phyloP scores from a whole-genome alignment of 2,797 vertebrate genomes.

The Parotocinclus haroldoi region DNA sequence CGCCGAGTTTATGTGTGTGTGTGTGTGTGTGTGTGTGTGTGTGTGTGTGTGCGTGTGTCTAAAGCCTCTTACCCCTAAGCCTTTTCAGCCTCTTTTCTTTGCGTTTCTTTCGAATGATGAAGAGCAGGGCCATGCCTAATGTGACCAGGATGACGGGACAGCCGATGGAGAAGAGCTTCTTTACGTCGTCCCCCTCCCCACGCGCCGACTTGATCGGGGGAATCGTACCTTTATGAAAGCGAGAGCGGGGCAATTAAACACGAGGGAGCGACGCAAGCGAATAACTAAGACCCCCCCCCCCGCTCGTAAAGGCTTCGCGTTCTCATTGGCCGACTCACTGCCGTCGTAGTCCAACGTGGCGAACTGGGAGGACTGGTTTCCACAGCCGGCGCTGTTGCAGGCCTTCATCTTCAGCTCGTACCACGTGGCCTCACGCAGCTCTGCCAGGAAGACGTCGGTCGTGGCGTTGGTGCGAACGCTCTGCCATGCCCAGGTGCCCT shows the following conservation, averaged over 20 bases:
- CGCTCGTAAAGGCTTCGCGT: too few species aligned
- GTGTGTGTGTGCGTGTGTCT: too few species aligned
- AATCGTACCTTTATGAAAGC: slow-evolving; percentile 80
- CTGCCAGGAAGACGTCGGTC: slow-evolving; percentile 87
- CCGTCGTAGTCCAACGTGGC: slow-evolving; percentile 95
- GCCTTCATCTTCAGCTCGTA: slow-evolving; percentile 97
- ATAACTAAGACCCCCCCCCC: neutral
- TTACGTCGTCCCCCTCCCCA: slow-evolving; percentile 91
- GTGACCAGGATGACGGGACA: slow-evolving; percentile 94
- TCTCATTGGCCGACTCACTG: slow-evolving; percentile 76
- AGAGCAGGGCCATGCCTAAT: slow-evolving; percentile 87
- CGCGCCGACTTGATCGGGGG: slow-evolving; percentile 95
- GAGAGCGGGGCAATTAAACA: neutral
- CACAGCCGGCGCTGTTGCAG: slow-evolving; percentile 97
- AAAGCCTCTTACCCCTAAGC: slow-evolving; percentile 86
- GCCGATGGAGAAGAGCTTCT: slow-evolving; percentile 95
- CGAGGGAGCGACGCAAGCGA: neutral
- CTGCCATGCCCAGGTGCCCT: slow-evolving; percentile 96
- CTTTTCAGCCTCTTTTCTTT: slow-evolving; percentile 95
- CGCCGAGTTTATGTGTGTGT: too few species aligned
- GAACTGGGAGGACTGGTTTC: slow-evolving; percentile 91
- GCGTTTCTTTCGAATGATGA: slow-evolving; percentile 94
- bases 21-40: too few species aligned
- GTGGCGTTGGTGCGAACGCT: slow-evolving; percentile 88
- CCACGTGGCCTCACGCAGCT: slow-evolving; percentile 96